Percentiles rank a stretch among this genome's conserved stretches.
phyloP scores from a whole-genome alignment of 23 tunicate genomes.

The Phallusia fumigata region DNA sequence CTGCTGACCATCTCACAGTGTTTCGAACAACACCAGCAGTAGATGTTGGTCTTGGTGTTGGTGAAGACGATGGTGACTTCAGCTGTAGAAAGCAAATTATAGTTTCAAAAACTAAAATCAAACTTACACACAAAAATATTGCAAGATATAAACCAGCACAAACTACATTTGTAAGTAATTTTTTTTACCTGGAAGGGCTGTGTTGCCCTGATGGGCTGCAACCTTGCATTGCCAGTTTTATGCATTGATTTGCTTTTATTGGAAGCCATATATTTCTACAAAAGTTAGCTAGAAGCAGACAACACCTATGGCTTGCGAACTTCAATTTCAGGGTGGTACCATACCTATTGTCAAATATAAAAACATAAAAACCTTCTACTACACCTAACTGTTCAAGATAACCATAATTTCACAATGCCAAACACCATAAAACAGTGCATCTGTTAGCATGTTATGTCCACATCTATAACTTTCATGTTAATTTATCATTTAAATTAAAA shows the following conservation, averaged over 20 bases:
- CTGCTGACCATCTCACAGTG: constrained; percentile 69
- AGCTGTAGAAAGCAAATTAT: not conserved
- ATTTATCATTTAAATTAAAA: too few species aligned
- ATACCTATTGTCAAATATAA: not conserved
- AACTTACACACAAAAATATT: not conserved
- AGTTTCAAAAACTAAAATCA: not conserved
- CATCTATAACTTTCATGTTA: too few species aligned
- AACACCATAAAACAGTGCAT: too few species aligned
- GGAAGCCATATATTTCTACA: constrained; percentile 36
- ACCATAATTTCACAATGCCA: too few species aligned
- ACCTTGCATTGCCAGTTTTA: constrained; percentile 45
- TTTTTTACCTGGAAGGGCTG: constrained; percentile 79
- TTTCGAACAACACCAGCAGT: constrained; percentile 46
- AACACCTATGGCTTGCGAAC: not conserved
- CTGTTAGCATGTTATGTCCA: too few species aligned
- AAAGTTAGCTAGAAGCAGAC: not conserved
- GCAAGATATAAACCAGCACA: too few species aligned
- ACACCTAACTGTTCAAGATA: not conserved
- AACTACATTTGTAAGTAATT: too few species aligned
- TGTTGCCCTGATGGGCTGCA: constrained; percentile 86
- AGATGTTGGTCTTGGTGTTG: constrained; percentile 74
- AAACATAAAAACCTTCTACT: not conserved
- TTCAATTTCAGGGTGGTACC: not conserved
- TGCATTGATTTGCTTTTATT: constrained; percentile 31
- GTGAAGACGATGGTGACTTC: constrained; percentile 95